phyloP scores from a whole-genome alignment of 2,888 invertebrate genomes.

The Lycophotia porphyrea region DNA sequence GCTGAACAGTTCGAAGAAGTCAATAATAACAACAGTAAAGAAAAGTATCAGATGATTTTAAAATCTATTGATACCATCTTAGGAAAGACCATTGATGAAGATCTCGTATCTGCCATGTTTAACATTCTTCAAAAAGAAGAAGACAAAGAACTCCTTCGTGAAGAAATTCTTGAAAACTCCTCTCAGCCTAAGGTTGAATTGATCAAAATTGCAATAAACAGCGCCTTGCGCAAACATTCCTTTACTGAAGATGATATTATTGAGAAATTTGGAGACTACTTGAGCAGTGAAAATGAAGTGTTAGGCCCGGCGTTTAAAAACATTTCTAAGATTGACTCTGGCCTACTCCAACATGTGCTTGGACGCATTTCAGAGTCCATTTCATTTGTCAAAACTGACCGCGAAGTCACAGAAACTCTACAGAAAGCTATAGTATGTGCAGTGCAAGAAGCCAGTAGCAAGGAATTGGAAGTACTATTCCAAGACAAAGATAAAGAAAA shows the following conservation, averaged over 20 bases:
- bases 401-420: conserved; percentile 91
- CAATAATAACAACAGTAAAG: conserved; percentile 87
- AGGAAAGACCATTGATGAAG: conserved; percentile 87
- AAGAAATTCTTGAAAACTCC: conserved; percentile 88
- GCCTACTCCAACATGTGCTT: conserved; percentile 90
- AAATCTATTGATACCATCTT: conserved; percentile 89
- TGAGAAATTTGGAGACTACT: conserved; percentile 91
- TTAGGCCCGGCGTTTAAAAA: conserved; percentile 92
- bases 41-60: conserved; percentile 87
- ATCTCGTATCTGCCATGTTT: conserved; percentile 87
- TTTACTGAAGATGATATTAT: conserved; percentile 90
- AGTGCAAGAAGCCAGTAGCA: conserved; percentile 91
- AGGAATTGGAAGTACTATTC: conserved; percentile 89
- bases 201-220: conserved; percentile 90
- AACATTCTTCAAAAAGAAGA: conserved; percentile 88
- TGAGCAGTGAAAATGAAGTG: conserved; percentile 91
- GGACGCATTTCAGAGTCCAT: conserved; percentile 91
- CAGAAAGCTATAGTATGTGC: conserved; percentile 92
- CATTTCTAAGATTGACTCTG: conserved; percentile 91
- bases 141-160: conserved; percentile 85
- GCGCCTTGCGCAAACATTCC: conserved; percentile 83
- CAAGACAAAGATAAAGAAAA: conserved; percentile 86
- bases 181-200: conserved; percentile 91
- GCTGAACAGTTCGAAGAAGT: conserved; percentile 88
- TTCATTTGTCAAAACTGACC: conserved; percentile 91